Evolutionary conservation across 2,797 vertebrate genomes (phyloP), one percentile per base, ranked within the genome.

Genomic region (Macropus fuliginosus): DNA sequence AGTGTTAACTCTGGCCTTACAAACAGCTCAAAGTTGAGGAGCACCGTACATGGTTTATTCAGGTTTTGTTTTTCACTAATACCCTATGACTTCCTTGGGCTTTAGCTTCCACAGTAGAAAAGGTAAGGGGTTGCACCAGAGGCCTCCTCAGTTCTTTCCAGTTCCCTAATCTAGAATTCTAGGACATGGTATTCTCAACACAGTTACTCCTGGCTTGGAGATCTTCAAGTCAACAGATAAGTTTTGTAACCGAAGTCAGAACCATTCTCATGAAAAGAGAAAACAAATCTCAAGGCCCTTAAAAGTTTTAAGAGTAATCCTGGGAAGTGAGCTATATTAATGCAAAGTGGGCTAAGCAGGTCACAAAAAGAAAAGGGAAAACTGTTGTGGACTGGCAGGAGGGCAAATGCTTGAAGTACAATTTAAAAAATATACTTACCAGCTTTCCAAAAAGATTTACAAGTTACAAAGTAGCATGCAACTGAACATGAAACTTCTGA

Each of bases 361-460:
- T 8, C 29, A 91, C 1, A 52, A 54, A 91, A 94, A 11, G 62
- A 74, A 74, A 74, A 40, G 16, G 16, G 62, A 74, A 40, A 74
- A 40, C 1, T 31, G 27, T n/a, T n/a, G 31, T 55, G 24, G 18
- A 90, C 46, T 29, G 52, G 10, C 50, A 28, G 87, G 27, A 14
- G 13, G 40, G 9, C 46, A 90, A 21, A 54, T 28, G 50, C 89
- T 54, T 50, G 21, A 90, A 54, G 52, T 90, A 50, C 18, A 52
- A 34, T 34, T 92, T 56, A 95, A 96, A 96, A 55, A 16, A 91
- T 54, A 34, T 29, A 94, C 91, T 66, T 56, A 97, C 89, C 96
- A 54, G 16, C 87, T 95, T 95, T 74, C 95, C 66, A 97, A 95
- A 95, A 93, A 97, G 11, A 94, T 94, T 96, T 95, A 93, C 97